phyloP scores from a whole-genome alignment of 2,113 vertebrate species.

The Laticauda colubrina region DNA sequence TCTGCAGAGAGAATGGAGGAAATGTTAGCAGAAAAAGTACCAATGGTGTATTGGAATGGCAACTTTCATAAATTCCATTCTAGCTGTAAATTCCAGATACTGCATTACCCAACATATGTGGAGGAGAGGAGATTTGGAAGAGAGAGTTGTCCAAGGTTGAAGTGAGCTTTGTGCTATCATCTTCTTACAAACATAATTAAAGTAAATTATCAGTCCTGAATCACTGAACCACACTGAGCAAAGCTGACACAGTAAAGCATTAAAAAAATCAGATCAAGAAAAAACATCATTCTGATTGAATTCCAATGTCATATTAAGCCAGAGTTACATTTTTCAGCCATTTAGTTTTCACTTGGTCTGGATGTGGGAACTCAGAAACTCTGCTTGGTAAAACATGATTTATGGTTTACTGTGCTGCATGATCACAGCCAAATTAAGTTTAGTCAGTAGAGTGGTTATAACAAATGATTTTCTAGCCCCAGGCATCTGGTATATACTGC shows the following conservation, averaged over 20 bases:
- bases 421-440: background rate
- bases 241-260: background rate
- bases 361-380: background rate
- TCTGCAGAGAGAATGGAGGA: background rate
- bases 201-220: background rate
- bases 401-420: background rate
- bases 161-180: background rate
- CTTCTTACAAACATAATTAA: background rate
- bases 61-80: background rate
- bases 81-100: background rate
- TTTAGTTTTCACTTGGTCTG: background rate
- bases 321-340: background rate
- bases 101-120: background rate
- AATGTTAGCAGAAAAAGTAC: background rate
- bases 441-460: background rate
- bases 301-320: background rate
- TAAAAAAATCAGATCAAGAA: background rate
- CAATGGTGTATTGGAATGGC: background rate
- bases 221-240: background rate
- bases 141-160: background rate
- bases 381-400: background rate
- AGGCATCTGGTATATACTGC: background rate
- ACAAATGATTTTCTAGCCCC: background rate
- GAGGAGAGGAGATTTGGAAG: background rate
- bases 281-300: background rate